Evolutionary conservation across 2,113 vertebrate genomes (phyloP), one percentile per base, ranked within the genome.

Genomic region (Cinclus mexicanus): DNA sequence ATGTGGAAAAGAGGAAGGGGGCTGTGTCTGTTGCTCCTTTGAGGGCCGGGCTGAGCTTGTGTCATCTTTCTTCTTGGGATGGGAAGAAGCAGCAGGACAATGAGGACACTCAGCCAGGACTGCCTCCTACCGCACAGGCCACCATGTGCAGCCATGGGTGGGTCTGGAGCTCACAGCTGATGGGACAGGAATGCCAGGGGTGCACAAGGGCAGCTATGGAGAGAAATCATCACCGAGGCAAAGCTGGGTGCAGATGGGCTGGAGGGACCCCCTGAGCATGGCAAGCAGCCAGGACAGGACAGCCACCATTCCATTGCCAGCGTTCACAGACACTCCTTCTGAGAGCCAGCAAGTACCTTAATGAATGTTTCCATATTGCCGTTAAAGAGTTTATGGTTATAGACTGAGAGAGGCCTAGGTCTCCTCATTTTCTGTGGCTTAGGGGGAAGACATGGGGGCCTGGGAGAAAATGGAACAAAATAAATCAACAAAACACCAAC

Each of bases 361-460:
- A 99, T 99, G 98, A 99, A 99, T 28, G 98, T 98, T 98, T 99
- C 99, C 99, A 99, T 99, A 98, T 99, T 99, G 98, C 99, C 99
- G 79, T 99, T 99, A 99, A 99, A 99, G 98, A 99, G 98, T 97
- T 99, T 99, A 99, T 99, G 99, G 98, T 99, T 99, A 99, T 98
- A 99, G 95, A 98, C 87, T 98, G 99, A 99, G 97, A 99, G 99
- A 97, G 99, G 99, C 97, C 99, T 99, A 99, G 99, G 98, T 98
- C 99, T 99, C 99, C 98, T 99, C 98, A 99, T 98, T 99, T 99
- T 99, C 99, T 99, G 99, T 99, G 99, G 99, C 97, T 99, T 99
- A 98, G 99, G 99, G 99, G 99, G 99, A 95, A 99, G 99, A 96
- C 98, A 98, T 96, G 99, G 99, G 98, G 99, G 99, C 98, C 99